phyloP scores from a whole-genome alignment of 2,888 invertebrate genomes.

The Cheilosia scutellata region DNA sequence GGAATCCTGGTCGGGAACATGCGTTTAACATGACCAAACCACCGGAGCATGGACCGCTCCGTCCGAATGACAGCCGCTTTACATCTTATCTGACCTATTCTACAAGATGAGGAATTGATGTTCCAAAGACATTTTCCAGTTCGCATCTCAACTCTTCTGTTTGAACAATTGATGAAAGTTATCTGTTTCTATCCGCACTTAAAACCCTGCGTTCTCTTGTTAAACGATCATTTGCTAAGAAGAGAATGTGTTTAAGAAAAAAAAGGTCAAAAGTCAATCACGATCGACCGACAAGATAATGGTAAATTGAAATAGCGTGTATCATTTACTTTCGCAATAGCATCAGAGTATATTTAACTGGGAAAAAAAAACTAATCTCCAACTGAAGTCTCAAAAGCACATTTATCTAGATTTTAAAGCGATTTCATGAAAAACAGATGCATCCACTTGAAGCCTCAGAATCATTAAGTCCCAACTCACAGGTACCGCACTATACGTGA shows the following conservation, averaged over 20 bases:
- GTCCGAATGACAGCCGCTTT: too few relatives aligned
- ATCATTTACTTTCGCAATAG: conserved; percentile 2
- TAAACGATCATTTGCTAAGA: neutral
- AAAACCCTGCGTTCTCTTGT: neutral
- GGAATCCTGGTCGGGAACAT: too few relatives aligned
- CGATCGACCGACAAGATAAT: conserved; percentile 1
- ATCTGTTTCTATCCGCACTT: too few relatives aligned
- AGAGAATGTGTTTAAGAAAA: conserved; percentile 7
- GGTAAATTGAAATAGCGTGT: conserved; percentile 23
- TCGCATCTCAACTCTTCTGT: too few relatives aligned
- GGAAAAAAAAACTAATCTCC: neutral
- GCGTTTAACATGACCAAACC: too few relatives aligned
- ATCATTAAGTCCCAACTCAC: conserved; percentile 7
- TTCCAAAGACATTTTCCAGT: too few relatives aligned
- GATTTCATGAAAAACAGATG: conserved; percentile 25
- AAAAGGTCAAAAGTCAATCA: conserved; percentile 26
- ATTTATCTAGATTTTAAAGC: conserved; percentile 13
- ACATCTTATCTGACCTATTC: too few relatives aligned
- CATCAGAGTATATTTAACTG: neutral
- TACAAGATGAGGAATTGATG: too few relatives aligned
- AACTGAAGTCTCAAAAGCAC: neutral
- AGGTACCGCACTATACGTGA: neutral
- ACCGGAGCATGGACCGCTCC: too few relatives aligned
- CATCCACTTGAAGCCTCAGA: conserved; percentile 24
- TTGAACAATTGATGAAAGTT: too few relatives aligned